These are phyloP conservation scores for Gambusia yucatana DNA, from an alignment of 2,797 vertebrate species.

Conservation along the genomic window DNA sequence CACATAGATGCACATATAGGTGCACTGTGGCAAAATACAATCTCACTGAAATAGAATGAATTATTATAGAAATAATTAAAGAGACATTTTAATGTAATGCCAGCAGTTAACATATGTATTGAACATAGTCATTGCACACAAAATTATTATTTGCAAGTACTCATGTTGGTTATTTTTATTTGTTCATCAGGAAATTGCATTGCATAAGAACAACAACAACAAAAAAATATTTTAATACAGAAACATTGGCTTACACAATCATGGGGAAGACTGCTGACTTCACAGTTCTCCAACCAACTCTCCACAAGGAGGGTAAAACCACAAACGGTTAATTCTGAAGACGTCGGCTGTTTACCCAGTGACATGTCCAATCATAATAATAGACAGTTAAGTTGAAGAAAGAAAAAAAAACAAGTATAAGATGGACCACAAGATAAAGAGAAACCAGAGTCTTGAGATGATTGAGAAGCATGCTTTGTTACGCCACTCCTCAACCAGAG, in stretches of 20 bases:
- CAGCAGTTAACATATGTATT: neutral
- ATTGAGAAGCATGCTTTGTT: neutral
- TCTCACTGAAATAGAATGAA: neutral
- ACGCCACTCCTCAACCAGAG: neutral
- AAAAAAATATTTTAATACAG: neutral
- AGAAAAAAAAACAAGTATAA: neutral
- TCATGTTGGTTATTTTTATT: neutral
- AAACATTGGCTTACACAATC: neutral
- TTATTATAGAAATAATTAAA: too few species aligned
- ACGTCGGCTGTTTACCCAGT: neutral
- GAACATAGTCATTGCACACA: neutral
- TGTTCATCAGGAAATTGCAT: neutral
- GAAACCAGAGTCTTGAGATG: neutral
- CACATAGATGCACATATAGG: neutral
- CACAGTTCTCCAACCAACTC: neutral
- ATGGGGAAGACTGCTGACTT: neutral
- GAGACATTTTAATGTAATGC: too few species aligned
- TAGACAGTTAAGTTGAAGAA: neutral
- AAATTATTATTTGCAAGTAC: neutral
- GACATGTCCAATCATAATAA: neutral
- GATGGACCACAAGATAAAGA: neutral
- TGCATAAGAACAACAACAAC: neutral
- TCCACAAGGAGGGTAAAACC: neutral
- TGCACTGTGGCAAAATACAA: neutral
- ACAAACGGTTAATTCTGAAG: neutral